Base-by-base conservation (phyloP, 37 sponge, comb jelly and placozoan species). In the Halisarca cf. caerulea region DNA sequence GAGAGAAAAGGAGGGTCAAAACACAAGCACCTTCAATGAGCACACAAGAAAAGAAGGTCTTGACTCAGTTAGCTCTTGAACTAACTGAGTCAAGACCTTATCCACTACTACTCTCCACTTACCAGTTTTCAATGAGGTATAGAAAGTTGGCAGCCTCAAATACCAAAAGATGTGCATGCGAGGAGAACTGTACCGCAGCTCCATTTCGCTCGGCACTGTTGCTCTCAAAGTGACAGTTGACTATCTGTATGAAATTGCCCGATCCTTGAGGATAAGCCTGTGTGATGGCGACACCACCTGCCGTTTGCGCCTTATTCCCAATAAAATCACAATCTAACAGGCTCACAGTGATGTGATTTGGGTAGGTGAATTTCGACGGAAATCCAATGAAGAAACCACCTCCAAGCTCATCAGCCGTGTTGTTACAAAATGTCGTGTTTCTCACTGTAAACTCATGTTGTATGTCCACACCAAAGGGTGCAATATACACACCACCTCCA, bases 131-230 rank as follows among this genome's bases (percentile, higher is more conserved):
- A 25, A 78, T 25, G 3, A 38, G 18, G 41, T 86, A 86, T 9
- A 43, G 24, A 80, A 40, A 35, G 1, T 64, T 38, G n/a, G 37
- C 72, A 37, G 28, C 32, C 43, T 59, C 53, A 69, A 66, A 80
- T 42, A 84, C 86, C 7, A 88, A 78, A 51, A 79, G 59, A 18
- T 70, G 59, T 0, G 84, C 66, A 59, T 43, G 42, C 0, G 88
- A 87, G 27, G 58, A 82, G 66, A 91, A 87, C 77, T 74, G 84
- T 25, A 91, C 3, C 0, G 79, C 91, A 38, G 85, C 40, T 30
- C 88, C 92, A 55, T 40, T 80, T 15, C 15, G 27, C 30, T 28
- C 28, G 30, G 88, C 88, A 11, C 40, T 32, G 69, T 91, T 91
- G 21, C 25, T 42, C 21, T 33, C 58, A 73, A 91, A 87, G 0